A percentile compares a stretch with the other conserved stretches of the same genome.
These are phyloP conservation scores for Gadus chalcogrammus DNA, from an alignment of 2,113 vertebrate genomes.

Conservation along the genomic window DNA sequence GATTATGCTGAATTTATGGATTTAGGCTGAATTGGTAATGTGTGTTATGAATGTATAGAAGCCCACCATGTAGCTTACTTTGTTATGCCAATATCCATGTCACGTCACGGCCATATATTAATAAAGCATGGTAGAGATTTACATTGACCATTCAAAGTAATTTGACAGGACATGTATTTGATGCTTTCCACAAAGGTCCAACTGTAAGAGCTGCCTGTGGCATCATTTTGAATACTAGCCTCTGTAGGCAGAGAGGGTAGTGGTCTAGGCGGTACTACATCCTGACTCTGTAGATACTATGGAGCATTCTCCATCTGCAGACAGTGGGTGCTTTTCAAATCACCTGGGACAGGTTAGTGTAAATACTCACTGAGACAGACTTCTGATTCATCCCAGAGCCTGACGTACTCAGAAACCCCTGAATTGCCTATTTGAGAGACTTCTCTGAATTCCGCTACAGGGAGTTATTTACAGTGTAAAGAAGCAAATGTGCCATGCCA, in stretches of 20 bases:
- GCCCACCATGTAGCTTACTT: no score
- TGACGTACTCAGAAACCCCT: conserved; percentile 30
- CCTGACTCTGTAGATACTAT: conserved; percentile 39
- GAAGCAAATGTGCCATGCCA: conserved; percentile 1
- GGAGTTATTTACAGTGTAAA: conserved; percentile 33
- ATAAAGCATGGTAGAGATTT: no score
- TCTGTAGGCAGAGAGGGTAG: conserved; percentile 4
- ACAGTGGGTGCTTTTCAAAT: conserved; percentile 52
- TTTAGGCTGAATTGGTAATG: no score
- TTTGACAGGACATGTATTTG: conserved; percentile 31
- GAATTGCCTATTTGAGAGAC: conserved; percentile 26
- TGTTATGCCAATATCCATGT: no score
- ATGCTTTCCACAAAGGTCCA: conserved; percentile 21
- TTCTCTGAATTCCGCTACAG: conserved; percentile 28
- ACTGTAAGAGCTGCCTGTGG: conserved; percentile 38
- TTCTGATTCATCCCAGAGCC: conserved; percentile 44
- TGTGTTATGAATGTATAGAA: no score
- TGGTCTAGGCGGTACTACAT: conserved; percentile 20
- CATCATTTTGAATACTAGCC: conserved; percentile 21
- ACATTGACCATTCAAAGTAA: conserved; percentile 24
- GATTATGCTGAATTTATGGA: no score
- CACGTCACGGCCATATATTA: no score
- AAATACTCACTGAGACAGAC: conserved; percentile 50
- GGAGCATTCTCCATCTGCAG: conserved; percentile 28
- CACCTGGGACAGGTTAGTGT: conserved; percentile 49